Evolutionary conservation across 2,113 vertebrate genomes (phyloP).

Genomic region (Gopherus evgoodei): DNA sequence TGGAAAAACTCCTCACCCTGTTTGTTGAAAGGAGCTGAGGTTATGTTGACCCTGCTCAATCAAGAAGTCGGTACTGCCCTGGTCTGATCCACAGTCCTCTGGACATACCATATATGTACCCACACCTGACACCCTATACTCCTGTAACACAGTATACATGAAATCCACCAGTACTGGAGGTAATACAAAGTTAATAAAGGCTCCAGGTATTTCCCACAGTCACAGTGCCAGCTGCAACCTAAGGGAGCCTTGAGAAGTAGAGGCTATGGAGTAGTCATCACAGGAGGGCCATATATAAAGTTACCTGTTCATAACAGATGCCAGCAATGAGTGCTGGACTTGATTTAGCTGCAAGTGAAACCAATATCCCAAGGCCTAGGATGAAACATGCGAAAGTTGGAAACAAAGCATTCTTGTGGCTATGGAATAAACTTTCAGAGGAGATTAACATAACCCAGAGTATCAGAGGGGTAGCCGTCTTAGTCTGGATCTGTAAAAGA

Average conservation of each 20-base stretch:
- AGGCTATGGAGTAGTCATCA: conserved; percentile 19
- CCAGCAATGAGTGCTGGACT: neutral
- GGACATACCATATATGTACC: rapidly evolving
- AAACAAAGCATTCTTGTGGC: neutral
- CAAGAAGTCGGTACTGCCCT: neutral
- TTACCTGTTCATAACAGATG: neutral
- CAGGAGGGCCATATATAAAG: conserved; percentile 12
- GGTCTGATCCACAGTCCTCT: neutral
- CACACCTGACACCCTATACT: neutral
- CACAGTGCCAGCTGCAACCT: neutral
- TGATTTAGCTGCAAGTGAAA: conserved; percentile 13
- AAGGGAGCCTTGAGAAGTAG: neutral
- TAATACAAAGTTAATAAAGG: neutral
- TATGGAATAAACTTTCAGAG: neutral
- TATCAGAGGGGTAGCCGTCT: no score
- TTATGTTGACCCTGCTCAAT: neutral
- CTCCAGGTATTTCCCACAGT: neutral
- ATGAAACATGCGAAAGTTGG: neutral
- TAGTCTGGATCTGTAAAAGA: no score
- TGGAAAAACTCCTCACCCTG: rapidly evolving
- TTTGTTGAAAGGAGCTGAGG: neutral
- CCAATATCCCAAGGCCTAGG: conserved; percentile 4
- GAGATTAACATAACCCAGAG: neutral
- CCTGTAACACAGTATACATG: neutral
- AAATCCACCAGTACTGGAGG: neutral